Percentiles rank a stretch among this genome's conserved stretches.
These are phyloP conservation scores for Gavialis gangeticus DNA, from an alignment of 2,113 vertebrate species.

Conservation along the genomic window DNA sequence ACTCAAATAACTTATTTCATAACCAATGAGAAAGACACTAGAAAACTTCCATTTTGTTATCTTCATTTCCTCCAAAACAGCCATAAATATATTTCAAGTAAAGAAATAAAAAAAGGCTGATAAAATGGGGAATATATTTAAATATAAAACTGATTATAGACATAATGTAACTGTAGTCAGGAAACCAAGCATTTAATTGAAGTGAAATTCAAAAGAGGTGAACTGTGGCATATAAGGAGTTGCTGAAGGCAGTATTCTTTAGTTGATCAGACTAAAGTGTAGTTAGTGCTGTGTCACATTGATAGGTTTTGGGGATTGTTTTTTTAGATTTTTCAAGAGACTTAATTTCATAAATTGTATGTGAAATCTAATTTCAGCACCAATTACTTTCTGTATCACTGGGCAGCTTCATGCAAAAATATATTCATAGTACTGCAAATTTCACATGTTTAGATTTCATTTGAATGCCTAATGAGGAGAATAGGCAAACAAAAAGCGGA, in stretches of 20 bases:
- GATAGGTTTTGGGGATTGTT: neutral
- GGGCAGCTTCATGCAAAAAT: conserved; percentile 49
- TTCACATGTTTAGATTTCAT: conserved; percentile 21
- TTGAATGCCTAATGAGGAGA: conserved; percentile 32
- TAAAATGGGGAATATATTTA: neutral
- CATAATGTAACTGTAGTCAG: neutral
- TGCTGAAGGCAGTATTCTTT: neutral
- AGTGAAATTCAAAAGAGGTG: conserved; percentile 1
- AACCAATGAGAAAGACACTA: neutral
- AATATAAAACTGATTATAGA: conserved; percentile 32
- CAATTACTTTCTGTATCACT: conserved; percentile 17
- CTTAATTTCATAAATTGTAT: neutral
- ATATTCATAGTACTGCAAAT: conserved; percentile 31
- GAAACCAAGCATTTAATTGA: conserved; percentile 1
- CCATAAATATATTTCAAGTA: neutral
- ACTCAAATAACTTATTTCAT: neutral
- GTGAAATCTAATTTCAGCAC: conserved; percentile 26
- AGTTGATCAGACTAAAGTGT: neutral
- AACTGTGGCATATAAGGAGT: neutral
- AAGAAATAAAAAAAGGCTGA: neutral
- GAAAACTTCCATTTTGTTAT: neutral
- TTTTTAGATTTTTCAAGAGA: neutral
- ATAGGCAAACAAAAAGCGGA: neutral
- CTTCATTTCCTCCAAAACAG: neutral
- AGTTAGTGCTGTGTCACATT: neutral